Percentiles rank a stretch among this genome's conserved stretches.
Evolutionary conservation across 2,113 vertebrate species (phyloP).

Genomic region (Leptobrachium ailaonicum): DNA sequence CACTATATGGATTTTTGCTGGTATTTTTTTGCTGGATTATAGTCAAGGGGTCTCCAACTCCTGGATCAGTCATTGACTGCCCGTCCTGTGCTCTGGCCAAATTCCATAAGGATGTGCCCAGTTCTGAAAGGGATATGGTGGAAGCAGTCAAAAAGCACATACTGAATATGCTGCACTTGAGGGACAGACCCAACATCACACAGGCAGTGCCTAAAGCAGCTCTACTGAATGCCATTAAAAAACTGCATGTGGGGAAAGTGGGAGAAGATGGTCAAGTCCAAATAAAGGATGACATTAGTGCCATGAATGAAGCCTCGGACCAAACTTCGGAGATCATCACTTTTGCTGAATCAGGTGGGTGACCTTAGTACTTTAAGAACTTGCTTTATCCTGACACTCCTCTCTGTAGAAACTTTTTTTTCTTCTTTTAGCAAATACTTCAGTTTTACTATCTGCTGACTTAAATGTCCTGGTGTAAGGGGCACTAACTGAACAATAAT

Average conservation of each 20-base stretch:
- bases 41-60: slow-evolving; percentile 71
- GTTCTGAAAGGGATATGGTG: slow-evolving; percentile 83
- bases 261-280: slow-evolving; percentile 91
- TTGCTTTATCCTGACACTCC: slow-evolving; percentile 32
- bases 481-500: slow-evolving; percentile 2
- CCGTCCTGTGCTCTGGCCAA: slow-evolving; percentile 83
- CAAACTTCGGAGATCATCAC: slow-evolving; percentile 98
- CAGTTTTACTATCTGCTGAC: neutral
- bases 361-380: neutral
- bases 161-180: slow-evolving; percentile 91
- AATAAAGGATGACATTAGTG: slow-evolving; percentile 86
- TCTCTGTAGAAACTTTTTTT: slow-evolving; percentile 46
- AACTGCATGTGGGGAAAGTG: slow-evolving; percentile 93
- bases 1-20: slow-evolving; percentile 76
- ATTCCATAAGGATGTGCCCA: slow-evolving; percentile 79
- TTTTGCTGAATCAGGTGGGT: slow-evolving; percentile 95
- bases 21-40: slow-evolving; percentile 74
- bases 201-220: slow-evolving; percentile 93
- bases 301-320: slow-evolving; percentile 78
- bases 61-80: slow-evolving; percentile 69
- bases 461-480: neutral
- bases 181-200: slow-evolving; percentile 93
- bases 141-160: slow-evolving; percentile 97
- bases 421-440: slow-evolving; percentile 20
- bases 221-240: slow-evolving; percentile 93